A percentile compares a stretch with the other conserved stretches of the same genome.
Conservation (phyloP, 2,888 invertebrate genomes). For the Oligia strigilis region DNA sequence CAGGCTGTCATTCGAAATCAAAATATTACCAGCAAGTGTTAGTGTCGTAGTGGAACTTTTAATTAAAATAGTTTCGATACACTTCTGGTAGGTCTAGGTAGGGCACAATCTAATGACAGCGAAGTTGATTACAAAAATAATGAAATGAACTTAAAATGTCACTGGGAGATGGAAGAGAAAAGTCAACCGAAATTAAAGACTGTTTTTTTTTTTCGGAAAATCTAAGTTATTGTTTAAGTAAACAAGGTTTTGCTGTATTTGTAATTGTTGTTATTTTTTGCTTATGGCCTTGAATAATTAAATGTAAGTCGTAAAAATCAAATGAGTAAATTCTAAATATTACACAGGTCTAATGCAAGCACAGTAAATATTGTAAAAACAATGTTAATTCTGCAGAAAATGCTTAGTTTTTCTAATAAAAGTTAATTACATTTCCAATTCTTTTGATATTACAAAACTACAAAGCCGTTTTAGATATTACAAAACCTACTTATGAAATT, state of each 20-base stretch:
- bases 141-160: neutral
- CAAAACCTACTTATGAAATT: neutral
- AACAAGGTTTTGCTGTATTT: neutral
- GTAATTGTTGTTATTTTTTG: neutral
- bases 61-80: neutral
- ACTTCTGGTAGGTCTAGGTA: neutral
- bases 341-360: neutral
- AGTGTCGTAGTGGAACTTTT: neutral
- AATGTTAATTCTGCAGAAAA: neutral
- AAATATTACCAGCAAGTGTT: neutral
- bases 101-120: neutral
- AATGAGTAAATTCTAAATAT: neutral
- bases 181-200: neutral
- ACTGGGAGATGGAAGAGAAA: too few relatives aligned
- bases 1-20: too few relatives aligned
- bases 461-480: neutral
- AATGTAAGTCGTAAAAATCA: neutral
- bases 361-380: neutral
- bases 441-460: neutral
- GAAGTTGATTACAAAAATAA: neutral
- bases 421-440: neutral
- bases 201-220: neutral
- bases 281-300: neutral
- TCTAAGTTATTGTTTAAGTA: neutral
- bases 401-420: neutral